phyloP scores from a whole-genome alignment of 2,888 invertebrate species.

The Trissoscelio sp. region DNA sequence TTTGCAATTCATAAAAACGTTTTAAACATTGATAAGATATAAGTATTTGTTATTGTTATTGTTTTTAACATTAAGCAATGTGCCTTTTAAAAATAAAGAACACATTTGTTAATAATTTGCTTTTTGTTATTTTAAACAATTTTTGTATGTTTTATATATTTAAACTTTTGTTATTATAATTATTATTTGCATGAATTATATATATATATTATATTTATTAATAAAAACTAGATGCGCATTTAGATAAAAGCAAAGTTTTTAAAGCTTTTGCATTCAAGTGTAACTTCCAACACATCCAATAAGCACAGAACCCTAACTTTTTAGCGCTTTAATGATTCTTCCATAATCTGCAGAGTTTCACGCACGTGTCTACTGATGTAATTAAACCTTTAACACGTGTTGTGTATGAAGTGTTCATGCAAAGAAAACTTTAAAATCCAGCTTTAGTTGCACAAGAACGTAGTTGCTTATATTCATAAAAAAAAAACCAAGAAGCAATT shows the following conservation, averaged over 20 bases:
- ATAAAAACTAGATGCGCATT: too few species aligned
- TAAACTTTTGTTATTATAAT: too few species aligned
- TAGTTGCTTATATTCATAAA: too few species aligned
- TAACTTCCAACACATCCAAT: background rate
- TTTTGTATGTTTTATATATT: background rate
- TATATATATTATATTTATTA: too few species aligned
- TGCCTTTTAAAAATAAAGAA: constrained; percentile 6
- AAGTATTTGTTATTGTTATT: constrained; percentile 24
- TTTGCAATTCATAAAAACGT: too few species aligned
- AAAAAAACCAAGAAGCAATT: too few species aligned
- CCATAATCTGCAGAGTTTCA: constrained; percentile 4
- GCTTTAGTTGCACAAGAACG: too few species aligned
- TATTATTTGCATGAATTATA: too few species aligned
- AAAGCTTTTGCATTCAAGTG: background rate
- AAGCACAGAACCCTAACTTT: background rate
- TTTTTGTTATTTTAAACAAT: background rate
- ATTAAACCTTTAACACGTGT: constrained; percentile 43
- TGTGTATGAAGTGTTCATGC: background rate
- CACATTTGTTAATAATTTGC: background rate
- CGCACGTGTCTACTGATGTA: constrained; percentile 21
- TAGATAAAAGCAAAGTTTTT: too few species aligned
- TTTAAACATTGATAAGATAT: constrained; percentile 41
- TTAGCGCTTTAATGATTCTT: constrained; percentile 30
- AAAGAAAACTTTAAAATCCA: background rate
- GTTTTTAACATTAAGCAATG: constrained; percentile 3